Evolutionary conservation across 1,140 invertebrate genomes (phyloP).

Genomic region (Drosophila pallidifrons): DNA sequence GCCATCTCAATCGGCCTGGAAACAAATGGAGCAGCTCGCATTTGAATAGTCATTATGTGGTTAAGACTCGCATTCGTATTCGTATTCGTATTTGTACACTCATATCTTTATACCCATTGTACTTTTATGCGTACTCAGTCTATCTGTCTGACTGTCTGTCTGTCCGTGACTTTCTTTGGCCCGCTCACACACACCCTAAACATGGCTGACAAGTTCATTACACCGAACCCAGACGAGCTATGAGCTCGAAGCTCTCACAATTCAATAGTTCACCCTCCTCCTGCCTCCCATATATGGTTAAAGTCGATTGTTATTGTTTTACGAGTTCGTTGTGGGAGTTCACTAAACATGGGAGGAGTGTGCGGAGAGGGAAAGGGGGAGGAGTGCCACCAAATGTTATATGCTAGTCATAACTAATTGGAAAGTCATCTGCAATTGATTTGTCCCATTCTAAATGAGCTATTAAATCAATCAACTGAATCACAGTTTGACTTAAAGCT

Average conservation of each 20-base stretch:
- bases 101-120: conserved; percentile 37
- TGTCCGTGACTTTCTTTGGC: conserved; percentile 67
- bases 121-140: conserved; percentile 28
- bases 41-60: conserved; percentile 60
- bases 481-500: not conserved
- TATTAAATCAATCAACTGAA: conserved; percentile 38
- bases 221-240: conserved; percentile 40
- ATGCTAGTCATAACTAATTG: conserved; percentile 27
- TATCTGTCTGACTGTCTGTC: not conserved
- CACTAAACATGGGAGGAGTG: not conserved
- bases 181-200: conserved; percentile 65
- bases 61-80: conserved; percentile 33
- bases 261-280: conserved; percentile 11
- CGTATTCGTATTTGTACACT: conserved; percentile 20
- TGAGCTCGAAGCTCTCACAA: conserved; percentile 6
- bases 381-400: conserved; percentile 9
- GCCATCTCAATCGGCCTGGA: conserved; percentile 46
- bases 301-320: conserved; percentile 56
- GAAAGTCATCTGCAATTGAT: conserved; percentile 39
- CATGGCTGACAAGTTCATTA: conserved; percentile 81
- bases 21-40: conserved; percentile 74
- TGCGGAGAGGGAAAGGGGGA: not conserved
- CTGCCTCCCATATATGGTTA: conserved; percentile 37
- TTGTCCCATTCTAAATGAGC: conserved; percentile 32
- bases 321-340: conserved; percentile 19